Evolutionary conservation across 2,888 invertebrate genomes (phyloP), one percentile per base, ranked within the genome.

Genomic region (Metellina segmentata): DNA sequence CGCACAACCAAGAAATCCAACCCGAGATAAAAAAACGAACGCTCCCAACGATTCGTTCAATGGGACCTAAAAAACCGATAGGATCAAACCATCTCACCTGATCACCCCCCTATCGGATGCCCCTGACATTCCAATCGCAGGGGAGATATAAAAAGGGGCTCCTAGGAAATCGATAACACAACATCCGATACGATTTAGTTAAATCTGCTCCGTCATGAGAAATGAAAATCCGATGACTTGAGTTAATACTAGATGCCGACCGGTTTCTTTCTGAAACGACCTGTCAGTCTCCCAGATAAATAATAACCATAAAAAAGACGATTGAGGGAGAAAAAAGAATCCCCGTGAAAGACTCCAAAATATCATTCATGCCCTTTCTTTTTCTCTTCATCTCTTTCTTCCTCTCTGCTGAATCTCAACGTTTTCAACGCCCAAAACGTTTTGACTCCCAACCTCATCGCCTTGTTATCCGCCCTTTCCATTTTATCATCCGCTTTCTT

Each of bases 381-480:
- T 83, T 20, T 74, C n/a, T 13, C 69, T 49, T 7, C 16, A n/a
- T 16, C 49, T 16, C 34, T 49, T 49, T 61, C 74, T 61, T 75
- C 81, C 72, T 81, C 74, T 53, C 74, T 74, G 81, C 88, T 81
- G 88, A 88, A 81, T 81, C 88, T 88, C 88, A 81, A 81, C 88
- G 75, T 88, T 88, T 81, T 81, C 88, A 20, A 88, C 81, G 81
- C 81, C 88, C 81, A 81, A 81, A 88, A 88, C 81, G 81, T 81
- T 88, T 88, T 88, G 88, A 88, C 88, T 88, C 81, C 81, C 88
- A 88, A 88, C 88, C 88, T 88, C 88, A 88, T 88, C 88, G 88
- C 75, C 88, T 88, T 88, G 88, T 88, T 88, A 88, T 88, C 88
- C 88, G 88, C 88, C 88, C 88, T 81, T 75, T 81, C 75, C 81